A percentile compares a stretch with the other conserved stretches of the same genome.
phyloP scores from a whole-genome alignment of 1,140 invertebrate species.

The Orius laevigatus region DNA sequence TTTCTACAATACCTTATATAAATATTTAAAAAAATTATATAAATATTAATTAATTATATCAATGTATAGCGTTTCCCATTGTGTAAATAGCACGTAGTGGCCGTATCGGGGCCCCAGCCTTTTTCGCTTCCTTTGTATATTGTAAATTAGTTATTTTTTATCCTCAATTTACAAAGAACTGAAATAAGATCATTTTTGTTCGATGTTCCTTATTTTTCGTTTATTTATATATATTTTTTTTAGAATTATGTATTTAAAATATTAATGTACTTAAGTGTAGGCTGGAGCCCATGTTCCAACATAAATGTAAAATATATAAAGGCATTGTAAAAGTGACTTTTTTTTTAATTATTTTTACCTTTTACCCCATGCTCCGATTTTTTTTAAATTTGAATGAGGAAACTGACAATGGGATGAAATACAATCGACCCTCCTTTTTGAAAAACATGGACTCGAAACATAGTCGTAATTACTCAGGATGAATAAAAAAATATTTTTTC shows the following conservation, averaged over 20 bases:
- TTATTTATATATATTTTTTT: conserved; percentile 1
- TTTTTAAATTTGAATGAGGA: neutral
- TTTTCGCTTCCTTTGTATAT: conserved; percentile 4
- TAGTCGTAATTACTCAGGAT: conserved; percentile 25
- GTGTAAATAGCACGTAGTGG: conserved; percentile 15
- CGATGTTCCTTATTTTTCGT: conserved; percentile 6
- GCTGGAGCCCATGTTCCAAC: conserved; percentile 5
- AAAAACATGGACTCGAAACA: neutral
- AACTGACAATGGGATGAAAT: neutral
- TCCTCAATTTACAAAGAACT: neutral
- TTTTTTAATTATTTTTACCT: conserved; percentile 1
- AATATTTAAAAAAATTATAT: conserved; percentile 6
- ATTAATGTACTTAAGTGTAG: conserved; percentile 4
- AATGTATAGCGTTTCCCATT: conserved; percentile 14
- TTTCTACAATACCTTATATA: conserved; percentile 10
- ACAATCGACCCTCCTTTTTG: neutral
- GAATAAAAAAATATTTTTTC: conserved; percentile 30
- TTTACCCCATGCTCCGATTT: conserved; percentile 4
- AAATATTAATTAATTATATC: conserved; percentile 9
- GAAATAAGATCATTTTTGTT: conserved; percentile 1
- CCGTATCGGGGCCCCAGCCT: conserved; percentile 3
- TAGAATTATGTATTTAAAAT: conserved; percentile 4
- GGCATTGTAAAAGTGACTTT: conserved; percentile 15
- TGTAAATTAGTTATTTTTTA: conserved; percentile 2
- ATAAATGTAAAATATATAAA: conserved; percentile 21